These are phyloP conservation scores for Trissolcus basalis DNA, from an alignment of 1,140 invertebrate genomes.

Conservation along the genomic window DNA sequence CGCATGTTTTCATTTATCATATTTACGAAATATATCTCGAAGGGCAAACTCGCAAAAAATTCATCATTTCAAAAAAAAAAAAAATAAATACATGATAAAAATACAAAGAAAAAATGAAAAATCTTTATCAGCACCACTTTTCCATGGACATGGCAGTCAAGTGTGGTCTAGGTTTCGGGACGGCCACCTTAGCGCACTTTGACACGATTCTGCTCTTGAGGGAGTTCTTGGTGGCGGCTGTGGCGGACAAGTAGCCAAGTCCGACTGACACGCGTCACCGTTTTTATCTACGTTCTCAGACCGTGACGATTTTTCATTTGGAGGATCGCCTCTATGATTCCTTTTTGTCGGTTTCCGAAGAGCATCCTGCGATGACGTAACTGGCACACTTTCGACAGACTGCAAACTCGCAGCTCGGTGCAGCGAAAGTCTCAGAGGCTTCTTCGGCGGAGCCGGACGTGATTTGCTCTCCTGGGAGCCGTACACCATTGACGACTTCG, in stretches of 20 bases:
- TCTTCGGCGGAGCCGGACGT: constrained; percentile 87
- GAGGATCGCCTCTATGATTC: constrained; percentile 77
- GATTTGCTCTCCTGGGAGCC: constrained; percentile 66
- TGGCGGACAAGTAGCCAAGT: constrained; percentile 51
- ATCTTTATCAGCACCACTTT: constrained; percentile 70
- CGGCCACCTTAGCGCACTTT: constrained; percentile 73
- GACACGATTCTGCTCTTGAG: constrained; percentile 74
- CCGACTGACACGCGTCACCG: constrained; percentile 38
- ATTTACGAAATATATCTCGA: no score
- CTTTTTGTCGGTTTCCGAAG: constrained; percentile 76
- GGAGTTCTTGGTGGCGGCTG: constrained; percentile 71
- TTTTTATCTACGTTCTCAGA: constrained; percentile 49
- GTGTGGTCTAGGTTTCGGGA: constrained; percentile 71
- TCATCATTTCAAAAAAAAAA: background rate
- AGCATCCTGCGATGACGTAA: constrained; percentile 61
- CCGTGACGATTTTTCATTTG: constrained; percentile 58
- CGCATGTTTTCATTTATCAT: no score
- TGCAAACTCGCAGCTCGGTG: constrained; percentile 88
- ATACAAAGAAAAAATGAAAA: background rate
- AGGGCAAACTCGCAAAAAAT: background rate
- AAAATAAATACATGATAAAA: background rate
- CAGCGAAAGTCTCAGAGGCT: constrained; percentile 86
- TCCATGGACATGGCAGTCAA: constrained; percentile 67
- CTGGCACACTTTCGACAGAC: constrained; percentile 79
- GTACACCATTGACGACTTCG: constrained; percentile 34